Percentiles rank a stretch among this genome's conserved stretches.
Evolutionary conservation across 2,888 invertebrate genomes (phyloP).

Genomic region (Cheilosia variabilis): DNA sequence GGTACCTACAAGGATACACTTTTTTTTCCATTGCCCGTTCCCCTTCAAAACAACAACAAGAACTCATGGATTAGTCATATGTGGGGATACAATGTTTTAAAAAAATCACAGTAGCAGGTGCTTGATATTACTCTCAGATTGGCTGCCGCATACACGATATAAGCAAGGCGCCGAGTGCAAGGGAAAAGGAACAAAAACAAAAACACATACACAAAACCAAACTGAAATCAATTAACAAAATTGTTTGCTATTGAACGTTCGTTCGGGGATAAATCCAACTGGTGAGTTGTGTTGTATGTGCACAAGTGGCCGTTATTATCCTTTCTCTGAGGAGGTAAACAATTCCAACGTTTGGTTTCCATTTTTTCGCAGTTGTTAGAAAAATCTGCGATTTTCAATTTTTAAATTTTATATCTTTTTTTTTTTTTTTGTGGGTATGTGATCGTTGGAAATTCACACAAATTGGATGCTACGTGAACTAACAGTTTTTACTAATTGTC

Average conservation of each 20-base stretch:
- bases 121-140: constrained; percentile 58
- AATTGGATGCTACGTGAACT: background rate
- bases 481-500: no score
- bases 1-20: background rate
- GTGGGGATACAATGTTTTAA: constrained; percentile 29
- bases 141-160: constrained; percentile 9
- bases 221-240: constrained; percentile 74
- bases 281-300: constrained; percentile 37
- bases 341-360: constrained; percentile 35
- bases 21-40: background rate
- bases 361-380: constrained; percentile 45
- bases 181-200: constrained; percentile 23
- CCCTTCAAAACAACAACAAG: constrained; percentile 43
- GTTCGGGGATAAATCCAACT: constrained; percentile 59
- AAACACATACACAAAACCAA: constrained; percentile 34
- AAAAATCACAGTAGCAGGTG: constrained; percentile 62
- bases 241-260: constrained; percentile 65
- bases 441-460: constrained; percentile 29
- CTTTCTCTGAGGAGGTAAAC: constrained; percentile 40
- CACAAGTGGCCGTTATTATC: constrained; percentile 71
- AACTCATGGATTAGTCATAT: constrained; percentile 51
- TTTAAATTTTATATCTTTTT: constrained; percentile 56
- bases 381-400: constrained; percentile 62
- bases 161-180: constrained; percentile 9
- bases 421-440: constrained; percentile 31